Base-by-base conservation (phyloP, 2,888 invertebrate species). In the Leucophenga montana region DNA sequence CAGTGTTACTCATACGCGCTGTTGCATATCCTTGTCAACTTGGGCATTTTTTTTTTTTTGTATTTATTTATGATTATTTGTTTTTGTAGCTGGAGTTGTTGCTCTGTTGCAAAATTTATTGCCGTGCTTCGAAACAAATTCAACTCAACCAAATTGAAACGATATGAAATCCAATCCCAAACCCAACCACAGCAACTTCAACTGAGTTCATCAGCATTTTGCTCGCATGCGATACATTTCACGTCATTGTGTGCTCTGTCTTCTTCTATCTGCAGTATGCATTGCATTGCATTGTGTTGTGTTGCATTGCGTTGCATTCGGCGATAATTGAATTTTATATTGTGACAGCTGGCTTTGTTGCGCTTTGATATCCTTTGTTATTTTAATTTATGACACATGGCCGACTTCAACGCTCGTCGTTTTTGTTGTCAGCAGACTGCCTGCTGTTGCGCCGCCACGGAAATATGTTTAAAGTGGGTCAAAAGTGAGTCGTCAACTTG, bases 261-360 rank as follows among this genome's bases (percentile, higher is more conserved):
- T 6, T 6, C 48, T 48, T 16, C 48, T 13, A 13, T 6, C 48
- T 48, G 48, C 4, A n/a, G 46, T n/a, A 6, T 46, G 46, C 46
- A 46, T 6, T 13, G 56, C 14, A 22, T 56, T 22, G 27, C n/a
- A n/a, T n/a, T n/a, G n/a, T n/a, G n/a, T n/a, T n/a, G n/a, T n/a
- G n/a, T n/a, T 46, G 46, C 46, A 46, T 6, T 13, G 56, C 14
- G 11, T 56, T 22, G 27, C 62, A 16, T 66, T 48, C 57, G 33
- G 27, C 66, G 48, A 61, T 74, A 77, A 81, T 82, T 76, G 73
- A 77, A 83, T 83, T 79, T 71, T 50, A 74, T 66, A 53, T 69
- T 70, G 76, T 70, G 71, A 70, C 75, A 72, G 64, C 64, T 31
- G 57, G 33, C 66, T 70, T n/a, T 57, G 57, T 27, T 20, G 27